Evolutionary conservation across 2,888 invertebrate species (phyloP).

Genomic region (Argynnis bischoffii): DNA sequence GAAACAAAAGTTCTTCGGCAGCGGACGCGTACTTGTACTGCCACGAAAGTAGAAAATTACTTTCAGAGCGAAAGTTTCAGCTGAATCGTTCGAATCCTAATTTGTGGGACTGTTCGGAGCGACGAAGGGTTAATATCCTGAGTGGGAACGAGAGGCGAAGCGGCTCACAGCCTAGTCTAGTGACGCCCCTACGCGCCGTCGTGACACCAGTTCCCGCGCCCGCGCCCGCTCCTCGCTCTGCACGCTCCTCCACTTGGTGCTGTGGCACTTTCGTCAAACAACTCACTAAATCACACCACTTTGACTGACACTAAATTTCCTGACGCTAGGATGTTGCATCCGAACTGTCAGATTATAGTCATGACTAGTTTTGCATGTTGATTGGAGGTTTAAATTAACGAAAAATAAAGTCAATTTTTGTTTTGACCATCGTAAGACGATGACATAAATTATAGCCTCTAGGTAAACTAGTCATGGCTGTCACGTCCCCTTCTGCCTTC

Average conservation of each 20-base stretch:
- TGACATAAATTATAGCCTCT: neutral
- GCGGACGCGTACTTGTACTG: slow-evolving; percentile 69
- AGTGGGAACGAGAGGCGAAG: slow-evolving; percentile 63
- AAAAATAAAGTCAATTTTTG: neutral
- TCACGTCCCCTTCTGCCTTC: slow-evolving; percentile 29
- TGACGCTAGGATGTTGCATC: neutral
- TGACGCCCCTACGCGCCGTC: slow-evolving; percentile 45
- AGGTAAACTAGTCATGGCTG: slow-evolving; percentile 14
- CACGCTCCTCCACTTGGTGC: slow-evolving; percentile 88
- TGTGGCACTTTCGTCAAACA: slow-evolving; percentile 91
- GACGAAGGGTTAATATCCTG: slow-evolving; percentile 52
- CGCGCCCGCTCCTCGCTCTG: slow-evolving; percentile 64
- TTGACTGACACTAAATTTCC: slow-evolving; percentile 80
- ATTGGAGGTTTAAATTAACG: neutral
- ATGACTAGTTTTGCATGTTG: slow-evolving; percentile 10
- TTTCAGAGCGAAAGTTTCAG: slow-evolving; percentile 68
- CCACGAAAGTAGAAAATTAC: slow-evolving; percentile 66
- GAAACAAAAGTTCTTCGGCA: slow-evolving; percentile 78
- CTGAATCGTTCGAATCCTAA: slow-evolving; percentile 77
- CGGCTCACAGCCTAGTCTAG: slow-evolving; percentile 70
- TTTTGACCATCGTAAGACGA: neutral
- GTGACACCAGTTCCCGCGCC: slow-evolving; percentile 42
- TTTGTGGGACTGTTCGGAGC: slow-evolving; percentile 68
- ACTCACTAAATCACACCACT: slow-evolving; percentile 88
- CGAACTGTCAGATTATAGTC: slow-evolving; percentile 9